These are phyloP conservation scores for Myanophis thanlyinensis DNA, from an alignment of 2,113 vertebrate genomes.

Conservation along the genomic window DNA sequence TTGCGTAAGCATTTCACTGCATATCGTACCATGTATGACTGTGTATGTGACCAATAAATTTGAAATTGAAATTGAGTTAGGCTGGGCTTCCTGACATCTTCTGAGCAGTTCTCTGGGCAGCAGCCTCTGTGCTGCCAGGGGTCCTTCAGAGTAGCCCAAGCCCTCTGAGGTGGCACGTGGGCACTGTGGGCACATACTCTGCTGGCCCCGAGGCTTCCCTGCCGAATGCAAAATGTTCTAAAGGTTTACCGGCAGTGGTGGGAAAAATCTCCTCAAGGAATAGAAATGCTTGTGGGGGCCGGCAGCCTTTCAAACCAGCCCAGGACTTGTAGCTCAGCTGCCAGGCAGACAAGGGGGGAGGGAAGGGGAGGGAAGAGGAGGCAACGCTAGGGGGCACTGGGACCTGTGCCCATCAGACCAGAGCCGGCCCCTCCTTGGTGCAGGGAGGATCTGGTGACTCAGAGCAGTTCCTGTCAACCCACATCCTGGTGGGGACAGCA, in stretches of 20 bases:
- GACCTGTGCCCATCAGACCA: neutral
- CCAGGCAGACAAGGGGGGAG: neutral
- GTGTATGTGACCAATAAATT: no score
- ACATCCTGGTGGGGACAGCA: conserved; percentile 20
- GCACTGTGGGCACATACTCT: neutral
- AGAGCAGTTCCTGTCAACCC: conserved; percentile 17
- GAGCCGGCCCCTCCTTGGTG: no score
- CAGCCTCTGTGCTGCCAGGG: neutral
- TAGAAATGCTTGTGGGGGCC: neutral
- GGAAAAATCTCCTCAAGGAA: neutral
- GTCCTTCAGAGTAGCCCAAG: neutral
- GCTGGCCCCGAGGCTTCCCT: neutral
- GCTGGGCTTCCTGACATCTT: neutral
- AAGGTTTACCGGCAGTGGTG: neutral
- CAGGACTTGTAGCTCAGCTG: neutral
- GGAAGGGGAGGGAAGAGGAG: neutral
- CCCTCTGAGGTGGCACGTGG: neutral
- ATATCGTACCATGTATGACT: no score
- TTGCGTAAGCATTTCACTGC: no score
- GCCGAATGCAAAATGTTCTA: neutral
- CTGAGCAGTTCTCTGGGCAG: neutral
- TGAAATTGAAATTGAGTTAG: no score
- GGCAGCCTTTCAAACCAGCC: neutral
- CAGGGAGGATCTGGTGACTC: neutral
- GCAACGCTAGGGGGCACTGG: neutral